Base-by-base conservation (phyloP, 2,113 vertebrate genomes). In the Steatornis caripensis region DNA sequence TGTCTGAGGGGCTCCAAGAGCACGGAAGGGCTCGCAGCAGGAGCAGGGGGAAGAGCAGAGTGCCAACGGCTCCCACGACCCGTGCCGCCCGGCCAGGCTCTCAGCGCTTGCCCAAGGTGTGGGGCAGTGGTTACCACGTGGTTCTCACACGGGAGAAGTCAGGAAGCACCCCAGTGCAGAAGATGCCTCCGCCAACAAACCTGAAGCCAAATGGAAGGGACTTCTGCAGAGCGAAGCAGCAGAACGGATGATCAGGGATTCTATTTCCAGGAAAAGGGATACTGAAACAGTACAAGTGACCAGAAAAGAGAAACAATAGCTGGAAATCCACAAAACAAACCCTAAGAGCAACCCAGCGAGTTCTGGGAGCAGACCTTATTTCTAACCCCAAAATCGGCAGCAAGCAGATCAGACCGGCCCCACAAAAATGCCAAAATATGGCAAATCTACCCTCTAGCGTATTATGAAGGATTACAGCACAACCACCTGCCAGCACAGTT, bases 101-200 rank as follows among this genome's bases (percentile, higher is more conserved):
- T n/a, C n/a, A n/a, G 22, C 1, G 0, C 10, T 11, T 24, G 32
- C 13, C 16, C 53, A 24, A 32, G 10, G 16, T 19, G 18, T 1
- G 0, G 21, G n/a, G 6, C 53, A 55, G n/a, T 8, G 3, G 3
- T 8, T 6, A 7, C 2, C 16, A 22, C 0, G 15, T 12, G 64
- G 29, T 7, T 20, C n/a, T 6, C n/a, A 19, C 12, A 18, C 15
- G 9, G 20, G 17, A 41, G 17, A 78, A 37, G 43, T 9, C 57
- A 32, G 55, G 61, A 66, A 39, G 26, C 3, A 8, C 53, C 39
- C 30, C 27, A 9, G 8, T 9, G n/a, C 24, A 39, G 36, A 27
- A 55, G 7, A 2, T 12, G 37, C 9, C 27, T 51, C 23, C 68
- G 22, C 32, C 41, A 62, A 64, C n/a, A 66, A 88, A 39, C 36